Conservation (phyloP, 1,140 invertebrate species). For the Pseudomyrmex flavicornis region DNA sequence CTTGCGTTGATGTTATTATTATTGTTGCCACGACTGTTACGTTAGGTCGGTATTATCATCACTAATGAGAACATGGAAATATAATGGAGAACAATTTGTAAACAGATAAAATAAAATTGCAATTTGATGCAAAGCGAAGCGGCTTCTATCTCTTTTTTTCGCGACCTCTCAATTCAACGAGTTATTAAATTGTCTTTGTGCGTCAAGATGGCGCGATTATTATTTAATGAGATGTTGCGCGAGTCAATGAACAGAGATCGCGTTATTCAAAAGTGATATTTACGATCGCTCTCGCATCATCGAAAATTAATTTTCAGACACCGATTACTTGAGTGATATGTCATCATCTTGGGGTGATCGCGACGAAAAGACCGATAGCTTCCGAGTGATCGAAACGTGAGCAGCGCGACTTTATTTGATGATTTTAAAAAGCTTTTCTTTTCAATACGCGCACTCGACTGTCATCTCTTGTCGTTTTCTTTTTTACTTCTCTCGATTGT, state of each 20-base stretch:
- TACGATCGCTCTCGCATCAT: not conserved
- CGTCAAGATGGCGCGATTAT: not conserved
- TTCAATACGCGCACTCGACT: slow-evolving; percentile 58
- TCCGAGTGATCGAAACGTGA: slow-evolving; percentile 43
- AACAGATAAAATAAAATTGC: slow-evolving; percentile 40
- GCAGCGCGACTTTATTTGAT: slow-evolving; percentile 32
- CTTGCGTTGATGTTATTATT: slow-evolving; percentile 35
- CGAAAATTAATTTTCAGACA: not conserved
- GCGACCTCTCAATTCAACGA: not conserved
- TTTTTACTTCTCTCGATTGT: slow-evolving; percentile 55
- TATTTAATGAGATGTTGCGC: slow-evolving; percentile 26
- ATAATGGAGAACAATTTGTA: slow-evolving; percentile 40
- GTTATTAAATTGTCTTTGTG: slow-evolving; percentile 34
- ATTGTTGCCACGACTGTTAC: not conserved
- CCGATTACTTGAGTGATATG: slow-evolving; percentile 2
- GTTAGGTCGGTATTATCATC: slow-evolving; percentile 13
- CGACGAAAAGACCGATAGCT: slow-evolving; percentile 30
- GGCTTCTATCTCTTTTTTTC: not conserved
- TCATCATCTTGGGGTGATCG: not conserved
- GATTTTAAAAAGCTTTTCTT: slow-evolving; percentile 65
- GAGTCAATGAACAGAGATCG: slow-evolving; percentile 4
- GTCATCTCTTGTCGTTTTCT: slow-evolving; percentile 65
- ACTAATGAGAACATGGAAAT: slow-evolving; percentile 30
- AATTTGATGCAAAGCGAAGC: slow-evolving; percentile 24
- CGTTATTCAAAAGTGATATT: slow-evolving; percentile 17